Evolutionary conservation across 2,113 vertebrate species (phyloP).

Genomic region (Uria lomvia): DNA sequence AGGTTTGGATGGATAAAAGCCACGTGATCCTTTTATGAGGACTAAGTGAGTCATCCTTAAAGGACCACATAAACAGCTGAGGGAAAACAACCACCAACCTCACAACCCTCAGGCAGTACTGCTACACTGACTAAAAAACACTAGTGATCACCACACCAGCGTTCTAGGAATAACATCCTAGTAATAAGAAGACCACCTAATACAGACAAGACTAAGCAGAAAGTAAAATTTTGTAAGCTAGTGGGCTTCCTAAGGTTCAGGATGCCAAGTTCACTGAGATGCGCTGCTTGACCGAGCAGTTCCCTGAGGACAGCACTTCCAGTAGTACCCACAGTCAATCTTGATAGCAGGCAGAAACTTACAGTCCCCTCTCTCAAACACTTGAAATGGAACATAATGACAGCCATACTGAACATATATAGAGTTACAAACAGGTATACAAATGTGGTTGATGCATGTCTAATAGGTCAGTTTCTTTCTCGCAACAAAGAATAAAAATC

Average conservation of each 20-base stretch:
- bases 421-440: not conserved
- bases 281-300: not conserved
- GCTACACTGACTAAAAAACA: not conserved
- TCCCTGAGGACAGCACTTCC: not conserved
- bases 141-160: not conserved
- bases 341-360: accelerated
- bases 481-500: not conserved
- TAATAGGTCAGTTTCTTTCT: not conserved
- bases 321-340: accelerated
- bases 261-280: not conserved
- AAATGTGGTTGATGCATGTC: not conserved
- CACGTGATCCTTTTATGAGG: not conserved
- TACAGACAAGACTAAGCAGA: not conserved
- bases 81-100: not conserved
- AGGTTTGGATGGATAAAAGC: not conserved
- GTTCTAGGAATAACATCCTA: not conserved
- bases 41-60: not conserved
- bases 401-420: not conserved
- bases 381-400: not conserved
- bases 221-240: not conserved
- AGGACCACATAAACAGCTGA: not conserved
- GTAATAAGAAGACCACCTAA: not conserved
- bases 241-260: not conserved
- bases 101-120: not conserved
- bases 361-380: not conserved